phyloP scores from a whole-genome alignment of 2,113 vertebrate genomes.

The Hyperopisus bebe region DNA sequence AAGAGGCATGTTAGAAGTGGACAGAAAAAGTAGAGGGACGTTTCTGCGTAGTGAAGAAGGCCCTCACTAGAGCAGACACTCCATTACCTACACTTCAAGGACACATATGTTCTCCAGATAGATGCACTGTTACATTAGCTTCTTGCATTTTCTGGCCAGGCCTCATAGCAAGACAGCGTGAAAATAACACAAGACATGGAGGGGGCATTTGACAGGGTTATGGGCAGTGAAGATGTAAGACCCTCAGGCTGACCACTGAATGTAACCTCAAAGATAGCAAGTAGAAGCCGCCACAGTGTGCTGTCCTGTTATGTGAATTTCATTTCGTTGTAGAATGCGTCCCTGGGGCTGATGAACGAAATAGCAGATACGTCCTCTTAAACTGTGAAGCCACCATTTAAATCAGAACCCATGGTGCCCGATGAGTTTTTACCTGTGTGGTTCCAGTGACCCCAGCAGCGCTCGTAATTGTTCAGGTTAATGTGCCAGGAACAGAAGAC shows the following conservation, averaged over 20 bases:
- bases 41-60: background rate
- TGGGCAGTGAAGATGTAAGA: constrained; percentile 5
- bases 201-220: background rate
- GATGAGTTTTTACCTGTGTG: background rate
- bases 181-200: background rate
- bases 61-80: background rate
- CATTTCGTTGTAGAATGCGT: background rate
- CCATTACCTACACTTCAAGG: background rate
- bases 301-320: background rate
- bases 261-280: background rate
- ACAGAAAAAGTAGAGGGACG: background rate
- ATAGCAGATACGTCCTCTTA: background rate
- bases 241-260: background rate
- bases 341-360: constrained; percentile 3
- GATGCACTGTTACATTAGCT: too few relatives aligned
- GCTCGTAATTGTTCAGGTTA: background rate
- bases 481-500: background rate
- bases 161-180: background rate
- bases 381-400: background rate
- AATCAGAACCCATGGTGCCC: background rate
- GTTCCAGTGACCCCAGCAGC: background rate
- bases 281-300: background rate
- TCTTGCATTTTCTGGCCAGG: background rate
- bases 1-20: background rate
- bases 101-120: background rate